Base-by-base conservation (phyloP, 92 coral and sea anemone genomes). In the Umimayanthus chanpuru region DNA sequence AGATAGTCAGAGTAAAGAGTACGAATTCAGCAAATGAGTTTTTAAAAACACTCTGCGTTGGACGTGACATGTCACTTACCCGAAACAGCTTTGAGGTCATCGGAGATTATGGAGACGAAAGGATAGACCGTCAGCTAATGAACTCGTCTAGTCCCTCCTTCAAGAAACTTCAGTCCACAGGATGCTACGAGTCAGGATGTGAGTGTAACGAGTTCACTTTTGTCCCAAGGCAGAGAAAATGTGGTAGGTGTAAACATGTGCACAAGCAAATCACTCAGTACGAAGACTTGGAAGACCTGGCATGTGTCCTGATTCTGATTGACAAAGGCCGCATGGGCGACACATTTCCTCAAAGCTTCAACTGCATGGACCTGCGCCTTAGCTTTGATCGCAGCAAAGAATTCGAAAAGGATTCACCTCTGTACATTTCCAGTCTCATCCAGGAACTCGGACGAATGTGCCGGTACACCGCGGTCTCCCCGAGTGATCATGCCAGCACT, bases 261-360 rank as follows among this genome's bases (percentile, higher is more conserved):
- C 91, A 89, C 41, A 89, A 89, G 41, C 49, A n/a, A 23, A 77
- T 89, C 18, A 85, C 89, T 11, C 80, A 85, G 89, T 89, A 89
- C 53, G 91, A 76, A 50, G 89, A 89, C 70, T 65, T 89, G 29
- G 89, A 89, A 67, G 85, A 85, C 11, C 78, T 89, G 53, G 88
- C 91, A 2, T 84, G 89, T 58, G 67, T 89, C 3, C 88, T 89
- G 16, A 61, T 89, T 14, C 78, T 89, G 77, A 89, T 89, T 23
- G 91, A 85, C 1, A 89, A 89, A 65, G 91, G 91, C 39, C 91
- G 91, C n/a, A 89, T 85, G 91, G 91, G 91, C 77, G 91, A 89
- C 79, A 89, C 91, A 85, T 85, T 89, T 50, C 91, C 85, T 49
- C 83, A 85, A 5, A 82, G 89, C 49, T 89, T 89, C 79, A 81